These are phyloP conservation scores for Panagrolaimus sp. DNA, from an alignment of 1,140 invertebrate genomes.

Conservation along the genomic window DNA sequence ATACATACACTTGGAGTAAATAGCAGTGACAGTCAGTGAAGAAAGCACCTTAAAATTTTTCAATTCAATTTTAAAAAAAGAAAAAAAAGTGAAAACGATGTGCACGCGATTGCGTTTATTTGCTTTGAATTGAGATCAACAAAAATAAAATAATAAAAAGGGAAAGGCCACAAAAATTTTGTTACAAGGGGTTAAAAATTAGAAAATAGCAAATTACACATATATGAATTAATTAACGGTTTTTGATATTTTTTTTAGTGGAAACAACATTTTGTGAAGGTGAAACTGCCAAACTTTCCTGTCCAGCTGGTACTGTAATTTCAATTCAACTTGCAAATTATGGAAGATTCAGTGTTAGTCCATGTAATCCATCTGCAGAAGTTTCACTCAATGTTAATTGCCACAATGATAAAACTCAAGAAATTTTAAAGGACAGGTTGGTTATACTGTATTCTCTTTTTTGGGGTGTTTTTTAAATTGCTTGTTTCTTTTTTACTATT, in stretches of 20 bases:
- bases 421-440: constrained; percentile 10
- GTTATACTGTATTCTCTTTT: neutral
- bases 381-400: neutral
- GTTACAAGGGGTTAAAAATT: too few relatives aligned
- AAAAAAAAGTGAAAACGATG: too few relatives aligned
- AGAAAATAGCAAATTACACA: too few relatives aligned
- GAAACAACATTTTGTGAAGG: neutral
- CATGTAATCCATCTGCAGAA: neutral
- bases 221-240: too few relatives aligned
- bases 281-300: constrained; percentile 7
- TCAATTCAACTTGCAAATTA: neutral
- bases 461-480: neutral
- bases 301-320: constrained; percentile 10
- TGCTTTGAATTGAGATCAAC: too few relatives aligned
- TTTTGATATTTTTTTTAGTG: constrained; percentile 3
- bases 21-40: too few relatives aligned
- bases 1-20: too few relatives aligned
- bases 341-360: constrained; percentile 5
- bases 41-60: too few relatives aligned
- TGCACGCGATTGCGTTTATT: too few relatives aligned
- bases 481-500: constrained; percentile 9
- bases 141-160: too few relatives aligned
- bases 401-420: neutral
- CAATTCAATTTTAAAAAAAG: too few relatives aligned
- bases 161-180: too few relatives aligned